Percentiles rank a stretch among this genome's conserved stretches.
Evolutionary conservation across 2,113 vertebrate species (phyloP).

Genomic region (Polyodon spathula): DNA sequence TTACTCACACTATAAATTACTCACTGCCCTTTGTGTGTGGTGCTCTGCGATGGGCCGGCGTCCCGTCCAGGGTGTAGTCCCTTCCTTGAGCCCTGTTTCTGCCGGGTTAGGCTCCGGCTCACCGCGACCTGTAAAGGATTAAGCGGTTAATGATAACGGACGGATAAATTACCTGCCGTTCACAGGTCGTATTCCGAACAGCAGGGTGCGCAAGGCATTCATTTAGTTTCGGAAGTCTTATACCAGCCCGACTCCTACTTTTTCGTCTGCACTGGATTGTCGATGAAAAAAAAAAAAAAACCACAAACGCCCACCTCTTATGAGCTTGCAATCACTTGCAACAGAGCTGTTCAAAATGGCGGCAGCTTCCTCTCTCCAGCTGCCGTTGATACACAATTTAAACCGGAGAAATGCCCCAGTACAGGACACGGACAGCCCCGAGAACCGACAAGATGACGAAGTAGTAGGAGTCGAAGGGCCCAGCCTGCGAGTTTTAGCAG

Average conservation of each 20-base stretch:
- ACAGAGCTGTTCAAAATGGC: conserved; percentile 59
- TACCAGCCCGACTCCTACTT: conserved; percentile 11
- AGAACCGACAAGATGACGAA: conserved; percentile 46
- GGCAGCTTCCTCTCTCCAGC: conserved; percentile 65
- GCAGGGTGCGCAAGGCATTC: conserved; percentile 53
- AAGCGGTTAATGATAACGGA: too few relatives aligned
- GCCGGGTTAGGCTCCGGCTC: too few relatives aligned
- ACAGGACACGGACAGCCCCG: conserved; percentile 45
- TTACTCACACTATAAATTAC: conserved; percentile 35
- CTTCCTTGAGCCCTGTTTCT: too few relatives aligned
- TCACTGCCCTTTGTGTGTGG: conserved; percentile 9
- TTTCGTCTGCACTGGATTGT: conserved; percentile 11
- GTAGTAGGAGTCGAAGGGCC: conserved; percentile 33
- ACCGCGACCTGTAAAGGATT: too few relatives aligned
- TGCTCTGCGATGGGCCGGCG: too few relatives aligned
- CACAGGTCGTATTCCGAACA: conserved; percentile 36
- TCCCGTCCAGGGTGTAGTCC: too few relatives aligned
- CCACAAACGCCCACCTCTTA: conserved; percentile 27
- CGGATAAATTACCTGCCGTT: too few relatives aligned
- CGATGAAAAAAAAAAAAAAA: conserved; percentile 23
- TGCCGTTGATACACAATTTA: conserved; percentile 50
- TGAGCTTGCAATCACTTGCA: conserved; percentile 39
- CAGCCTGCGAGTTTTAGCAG: conserved; percentile 49
- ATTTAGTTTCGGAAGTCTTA: not conserved
- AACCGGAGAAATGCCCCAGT: conserved; percentile 46